Evolutionary conservation across 2,113 vertebrate species (phyloP).

Genomic region (Lepidothrix coronata): DNA sequence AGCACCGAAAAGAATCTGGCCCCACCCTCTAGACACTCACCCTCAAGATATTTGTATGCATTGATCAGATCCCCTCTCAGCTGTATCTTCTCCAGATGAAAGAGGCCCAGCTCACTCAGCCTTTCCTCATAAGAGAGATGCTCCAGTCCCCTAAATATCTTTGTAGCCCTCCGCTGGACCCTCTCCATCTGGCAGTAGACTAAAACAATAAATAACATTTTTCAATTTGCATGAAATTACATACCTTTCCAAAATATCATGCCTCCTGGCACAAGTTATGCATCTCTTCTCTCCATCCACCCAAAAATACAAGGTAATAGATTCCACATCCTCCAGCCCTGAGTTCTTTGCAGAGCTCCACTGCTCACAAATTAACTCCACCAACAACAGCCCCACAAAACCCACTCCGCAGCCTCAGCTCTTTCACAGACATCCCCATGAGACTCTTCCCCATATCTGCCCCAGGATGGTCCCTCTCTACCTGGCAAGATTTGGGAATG

Average conservation of each 20-base stretch:
- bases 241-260: not conserved
- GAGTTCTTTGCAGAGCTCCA: not conserved
- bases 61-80: not conserved
- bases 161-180: not conserved
- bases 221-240: not conserved
- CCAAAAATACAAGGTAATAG: not conserved
- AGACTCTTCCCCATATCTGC: accelerated
- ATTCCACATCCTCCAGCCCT: not conserved
- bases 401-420: not conserved
- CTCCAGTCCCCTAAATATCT: not conserved
- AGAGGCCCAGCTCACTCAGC: not conserved
- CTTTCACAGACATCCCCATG: not conserved
- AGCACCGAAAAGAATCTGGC: not conserved
- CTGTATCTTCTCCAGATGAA: not conserved
- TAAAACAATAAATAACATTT: not conserved
- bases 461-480: not conserved
- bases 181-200: not conserved
- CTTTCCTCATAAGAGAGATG: not conserved
- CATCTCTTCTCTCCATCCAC: not conserved
- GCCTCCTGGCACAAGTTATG: not conserved
- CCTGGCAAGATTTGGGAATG: not conserved
- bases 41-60: not conserved
- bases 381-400: not conserved
- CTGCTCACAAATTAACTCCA: not conserved
- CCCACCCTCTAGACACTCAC: not conserved